A percentile compares a stretch with the other conserved stretches of the same genome.
These are phyloP conservation scores for Echiichthys vipera DNA, from an alignment of 2,797 vertebrate species.

Conservation along the genomic window DNA sequence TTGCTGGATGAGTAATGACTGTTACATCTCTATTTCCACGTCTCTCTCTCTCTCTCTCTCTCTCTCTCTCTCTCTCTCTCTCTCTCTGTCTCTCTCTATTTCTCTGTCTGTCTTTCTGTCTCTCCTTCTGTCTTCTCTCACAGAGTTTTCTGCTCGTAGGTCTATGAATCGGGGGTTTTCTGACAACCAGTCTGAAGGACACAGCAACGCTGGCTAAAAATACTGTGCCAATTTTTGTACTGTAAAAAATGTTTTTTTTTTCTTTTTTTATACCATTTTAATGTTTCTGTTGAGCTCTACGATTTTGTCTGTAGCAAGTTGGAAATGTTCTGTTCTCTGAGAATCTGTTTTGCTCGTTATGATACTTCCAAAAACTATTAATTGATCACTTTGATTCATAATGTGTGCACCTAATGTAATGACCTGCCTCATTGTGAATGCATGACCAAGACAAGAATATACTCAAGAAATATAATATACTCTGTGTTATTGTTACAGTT, in stretches of 20 bases:
- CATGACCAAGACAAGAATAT: conserved; percentile 83
- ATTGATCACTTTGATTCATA: conserved; percentile 74
- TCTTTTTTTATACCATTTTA: conserved; percentile 70
- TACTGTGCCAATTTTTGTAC: conserved; percentile 88
- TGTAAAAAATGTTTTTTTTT: conserved; percentile 68
- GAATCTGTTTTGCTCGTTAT: conserved; percentile 76
- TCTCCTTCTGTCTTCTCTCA: conserved; percentile 50
- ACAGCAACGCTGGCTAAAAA: conserved; percentile 70
- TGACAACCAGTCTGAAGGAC: conserved; percentile 56
- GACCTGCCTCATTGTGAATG: conserved; percentile 84
- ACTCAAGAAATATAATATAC: conserved; percentile 77
- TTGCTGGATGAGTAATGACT: conserved; percentile 68
- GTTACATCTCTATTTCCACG: conserved; percentile 67
- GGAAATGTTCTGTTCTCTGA: conserved; percentile 78
- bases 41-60: conserved; percentile 47
- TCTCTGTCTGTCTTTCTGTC: conserved; percentile 44
- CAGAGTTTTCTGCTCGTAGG: conserved; percentile 88
- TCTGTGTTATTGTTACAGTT: conserved; percentile 80
- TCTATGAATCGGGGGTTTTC: conserved; percentile 45
- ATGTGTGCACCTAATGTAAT: conserved; percentile 79
- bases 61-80: conserved; percentile 44
- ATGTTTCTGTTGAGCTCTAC: conserved; percentile 79
- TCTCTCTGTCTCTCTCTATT: conserved; percentile 58
- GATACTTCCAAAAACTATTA: conserved; percentile 75
- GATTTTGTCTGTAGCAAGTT: conserved; percentile 80